phyloP scores from a whole-genome alignment of 1,140 invertebrate species.

The Apis cerana region DNA sequence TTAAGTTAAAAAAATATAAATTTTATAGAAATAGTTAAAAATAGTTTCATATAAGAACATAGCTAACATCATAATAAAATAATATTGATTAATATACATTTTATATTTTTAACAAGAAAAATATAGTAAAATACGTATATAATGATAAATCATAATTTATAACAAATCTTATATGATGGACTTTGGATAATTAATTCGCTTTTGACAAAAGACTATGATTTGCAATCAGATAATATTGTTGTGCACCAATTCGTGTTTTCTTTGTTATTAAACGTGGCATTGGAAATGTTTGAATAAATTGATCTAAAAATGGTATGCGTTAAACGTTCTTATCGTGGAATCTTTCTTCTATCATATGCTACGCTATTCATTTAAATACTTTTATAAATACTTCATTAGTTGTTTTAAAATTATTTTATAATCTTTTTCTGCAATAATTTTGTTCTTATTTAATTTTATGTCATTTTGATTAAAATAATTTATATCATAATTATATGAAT shows the following conservation, averaged over 20 bases:
- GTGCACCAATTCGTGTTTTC: neutral
- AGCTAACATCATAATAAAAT: too few relatives aligned
- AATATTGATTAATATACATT: neutral
- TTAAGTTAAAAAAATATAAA: too few relatives aligned
- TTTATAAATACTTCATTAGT: neutral
- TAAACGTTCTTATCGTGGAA: neutral
- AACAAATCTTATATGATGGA: neutral
- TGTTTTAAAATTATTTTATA: neutral
- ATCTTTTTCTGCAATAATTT: neutral
- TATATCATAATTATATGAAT: too few relatives aligned
- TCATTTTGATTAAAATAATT: neutral
- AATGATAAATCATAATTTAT: neutral
- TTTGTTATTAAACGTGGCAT: slow-evolving; percentile 19
- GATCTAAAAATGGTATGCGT: neutral
- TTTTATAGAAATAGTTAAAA: too few relatives aligned
- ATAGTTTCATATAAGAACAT: too few relatives aligned
- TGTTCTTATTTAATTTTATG: neutral
- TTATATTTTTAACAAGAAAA: neutral
- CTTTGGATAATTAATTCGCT: neutral
- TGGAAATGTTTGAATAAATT: slow-evolving; percentile 18
- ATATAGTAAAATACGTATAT: neutral
- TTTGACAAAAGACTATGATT: neutral
- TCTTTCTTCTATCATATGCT: neutral
- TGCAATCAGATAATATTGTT: slow-evolving; percentile 1
- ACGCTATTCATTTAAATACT: neutral